Base-by-base conservation (phyloP, 1,140 invertebrate genomes). In the Sitodiplosis mosellana region DNA sequence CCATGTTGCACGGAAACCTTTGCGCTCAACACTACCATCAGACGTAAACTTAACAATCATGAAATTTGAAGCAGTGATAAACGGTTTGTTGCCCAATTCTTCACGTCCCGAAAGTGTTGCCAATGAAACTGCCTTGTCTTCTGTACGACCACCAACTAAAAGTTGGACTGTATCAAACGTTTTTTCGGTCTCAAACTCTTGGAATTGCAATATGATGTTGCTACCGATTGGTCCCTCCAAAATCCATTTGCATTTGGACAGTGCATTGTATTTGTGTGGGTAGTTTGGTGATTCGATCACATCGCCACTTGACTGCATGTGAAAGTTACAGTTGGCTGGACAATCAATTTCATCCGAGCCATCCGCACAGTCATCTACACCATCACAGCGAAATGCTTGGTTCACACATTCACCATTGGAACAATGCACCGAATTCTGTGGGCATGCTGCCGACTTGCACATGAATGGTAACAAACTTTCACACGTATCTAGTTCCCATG, bases 11-110 rank as follows among this genome's bases (percentile, higher is more conserved):
- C 86, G 77, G 66, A 95, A 96, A 46, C 91, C 91, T 70, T 90
- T 87, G 52, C 83, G 82, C 69, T 96, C 91, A 20, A 94, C 88
- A 2, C 87, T 85, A 11, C 81, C 82, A 62, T 97, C 93, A 0
- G 89, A 86, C 53, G 85, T 86, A 68, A 97, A 97, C 66, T 93
- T 94, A 50, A 98, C 80, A 49, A 95, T 92, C 88, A 98, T 95
- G 54, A 96, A 93, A 64, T 97, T 97, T 14, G 89, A 92, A 15
- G 89, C 91, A 1, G 91, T 93, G 4, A 90, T 86, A 64, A 86
- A 93, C 3, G 86, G 75, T 59, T 83, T 82, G 49, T 76, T 83
- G 38, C 81, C 78, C 45, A 88, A 60, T 60, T 89, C 81, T 63
- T 84, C 77, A 66, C 85, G 81, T 48, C 92, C 92, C 10, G 91